Evolutionary conservation across 2,113 vertebrate species (phyloP).

Genomic region (Pitta sordida): DNA sequence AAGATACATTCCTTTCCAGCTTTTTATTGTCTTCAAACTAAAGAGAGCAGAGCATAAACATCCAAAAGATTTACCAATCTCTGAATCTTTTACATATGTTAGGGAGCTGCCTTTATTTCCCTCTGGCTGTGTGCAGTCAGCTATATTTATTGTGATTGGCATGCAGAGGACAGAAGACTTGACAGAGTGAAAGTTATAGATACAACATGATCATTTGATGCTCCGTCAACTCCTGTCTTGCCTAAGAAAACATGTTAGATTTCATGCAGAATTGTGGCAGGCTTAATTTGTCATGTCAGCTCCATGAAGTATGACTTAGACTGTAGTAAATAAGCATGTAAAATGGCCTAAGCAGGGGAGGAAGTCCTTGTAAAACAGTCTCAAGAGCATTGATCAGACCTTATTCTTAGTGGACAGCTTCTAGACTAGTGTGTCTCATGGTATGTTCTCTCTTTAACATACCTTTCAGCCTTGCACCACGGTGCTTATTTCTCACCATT

Average conservation of each 20-base stretch:
- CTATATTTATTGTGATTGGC: conserved; percentile 38
- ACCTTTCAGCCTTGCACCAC: not conserved
- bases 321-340: conserved; percentile 27
- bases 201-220: conserved; percentile 42
- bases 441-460: not conserved
- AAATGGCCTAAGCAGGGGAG: not conserved
- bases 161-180: conserved; percentile 28
- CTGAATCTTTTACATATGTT: not conserved
- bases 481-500: not conserved
- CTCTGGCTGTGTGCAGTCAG: conserved; percentile 13
- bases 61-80: not conserved
- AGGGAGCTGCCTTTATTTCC: not conserved
- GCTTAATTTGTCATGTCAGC: conserved; percentile 31
- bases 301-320: not conserved
- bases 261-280: conserved; percentile 25
- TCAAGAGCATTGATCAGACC: not conserved
- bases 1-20: not conserved
- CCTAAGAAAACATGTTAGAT: conserved; percentile 46
- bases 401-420: not conserved
- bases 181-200: conserved; percentile 57
- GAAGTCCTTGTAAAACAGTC: not conserved
- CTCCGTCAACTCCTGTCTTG: conserved; percentile 43
- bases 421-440: not conserved
- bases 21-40: not conserved
- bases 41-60: not conserved